phyloP scores from a whole-genome alignment of 2,113 vertebrate genomes.

The Megalops atlanticus region DNA sequence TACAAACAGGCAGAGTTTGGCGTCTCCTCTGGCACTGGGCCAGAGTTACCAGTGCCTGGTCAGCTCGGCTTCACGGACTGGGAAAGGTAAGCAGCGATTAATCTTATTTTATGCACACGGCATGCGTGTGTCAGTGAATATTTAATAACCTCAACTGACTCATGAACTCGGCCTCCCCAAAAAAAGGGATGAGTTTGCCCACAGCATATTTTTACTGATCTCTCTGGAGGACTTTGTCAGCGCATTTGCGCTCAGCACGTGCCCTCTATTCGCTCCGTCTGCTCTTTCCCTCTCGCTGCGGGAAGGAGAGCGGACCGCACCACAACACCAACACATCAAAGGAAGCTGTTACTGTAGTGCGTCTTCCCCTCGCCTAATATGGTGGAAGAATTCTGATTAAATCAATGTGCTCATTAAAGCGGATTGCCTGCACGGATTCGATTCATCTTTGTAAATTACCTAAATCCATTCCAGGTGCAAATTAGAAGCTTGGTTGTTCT shows the following conservation, averaged over 20 bases:
- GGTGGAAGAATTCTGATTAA: conserved; percentile 14
- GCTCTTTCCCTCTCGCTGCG: no score
- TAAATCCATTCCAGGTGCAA: no score
- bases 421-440: conserved; percentile 18
- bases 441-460: neutral
- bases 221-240: neutral
- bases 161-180: neutral
- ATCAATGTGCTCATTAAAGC: conserved; percentile 18
- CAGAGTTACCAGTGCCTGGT: neutral
- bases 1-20: conserved; percentile 47
- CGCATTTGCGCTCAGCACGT: neutral
- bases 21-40: neutral
- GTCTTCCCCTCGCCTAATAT: neutral
- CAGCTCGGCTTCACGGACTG: neutral
- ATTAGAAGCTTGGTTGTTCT: no score
- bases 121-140: conserved; percentile 16
- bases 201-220: neutral
- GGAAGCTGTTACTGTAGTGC: conserved; percentile 19
- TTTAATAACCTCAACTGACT: conserved; percentile 14
- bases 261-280: neutral
- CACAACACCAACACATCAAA: neutral
- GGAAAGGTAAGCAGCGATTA: conserved; percentile 16
- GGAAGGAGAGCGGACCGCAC: no score
- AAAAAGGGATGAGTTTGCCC: neutral
- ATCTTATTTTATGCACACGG: neutral